These are phyloP conservation scores for Cheirogaleus major DNA, from an alignment of 2,797 vertebrate species.

Conservation along the genomic window DNA sequence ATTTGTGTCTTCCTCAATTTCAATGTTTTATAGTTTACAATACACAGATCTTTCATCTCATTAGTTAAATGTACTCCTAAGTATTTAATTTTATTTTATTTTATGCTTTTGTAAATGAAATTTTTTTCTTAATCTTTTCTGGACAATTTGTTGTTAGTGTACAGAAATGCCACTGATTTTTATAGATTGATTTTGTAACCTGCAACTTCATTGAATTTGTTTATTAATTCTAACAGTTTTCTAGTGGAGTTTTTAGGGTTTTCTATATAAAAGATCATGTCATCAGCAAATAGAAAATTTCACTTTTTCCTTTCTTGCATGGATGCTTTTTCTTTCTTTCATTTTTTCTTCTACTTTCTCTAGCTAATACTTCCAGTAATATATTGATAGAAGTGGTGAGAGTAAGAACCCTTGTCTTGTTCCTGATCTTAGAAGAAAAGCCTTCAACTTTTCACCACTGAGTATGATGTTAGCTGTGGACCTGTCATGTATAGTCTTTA, in stretches of 20 bases:
- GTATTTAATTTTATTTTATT: neutral
- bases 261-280: neutral
- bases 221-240: neutral
- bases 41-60: neutral
- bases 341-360: neutral
- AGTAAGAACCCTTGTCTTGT: neutral
- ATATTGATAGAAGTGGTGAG: neutral
- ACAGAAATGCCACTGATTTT: neutral
- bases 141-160: neutral
- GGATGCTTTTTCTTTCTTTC: neutral
- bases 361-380: neutral
- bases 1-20: neutral
- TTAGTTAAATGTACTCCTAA: neutral
- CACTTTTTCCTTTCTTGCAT: neutral
- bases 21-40: neutral
- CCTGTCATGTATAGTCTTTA: neutral
- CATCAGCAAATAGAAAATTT: neutral
- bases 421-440: neutral
- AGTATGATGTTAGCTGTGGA: neutral
- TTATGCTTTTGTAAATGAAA: neutral
- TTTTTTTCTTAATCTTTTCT: neutral
- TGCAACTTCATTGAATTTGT: neutral
- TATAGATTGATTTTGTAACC: neutral
- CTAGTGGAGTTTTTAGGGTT: neutral
- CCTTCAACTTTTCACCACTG: neutral